Evolutionary conservation across 92 coral and sea anemone species (phyloP).

Genomic region (Epizoanthus fatuus): DNA sequence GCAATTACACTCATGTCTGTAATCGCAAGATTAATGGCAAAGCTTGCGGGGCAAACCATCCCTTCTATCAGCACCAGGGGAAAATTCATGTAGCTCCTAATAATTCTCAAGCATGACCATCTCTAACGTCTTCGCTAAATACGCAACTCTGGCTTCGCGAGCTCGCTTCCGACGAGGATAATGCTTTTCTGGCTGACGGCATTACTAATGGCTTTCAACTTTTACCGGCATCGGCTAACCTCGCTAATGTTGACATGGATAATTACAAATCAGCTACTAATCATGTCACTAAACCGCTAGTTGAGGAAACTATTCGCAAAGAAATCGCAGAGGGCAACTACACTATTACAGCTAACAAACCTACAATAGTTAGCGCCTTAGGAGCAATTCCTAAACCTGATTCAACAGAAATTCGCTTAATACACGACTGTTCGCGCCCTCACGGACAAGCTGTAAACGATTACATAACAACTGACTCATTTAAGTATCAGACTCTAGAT

Average conservation of each 20-base stretch:
- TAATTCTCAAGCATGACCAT: background rate
- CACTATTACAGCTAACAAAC: conserved; percentile 37
- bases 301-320: conserved; percentile 49
- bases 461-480: conserved; percentile 29
- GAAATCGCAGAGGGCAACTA: conserved; percentile 57
- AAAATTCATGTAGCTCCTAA: background rate
- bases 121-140: background rate
- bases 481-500: conserved; percentile 40
- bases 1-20: conserved; percentile 12
- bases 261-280: conserved; percentile 68
- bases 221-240: background rate
- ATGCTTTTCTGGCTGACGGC: conserved; percentile 45
- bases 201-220: conserved; percentile 51
- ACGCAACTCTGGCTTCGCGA: conserved; percentile 8
- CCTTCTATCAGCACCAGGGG: background rate
- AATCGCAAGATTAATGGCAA: conserved; percentile 6
- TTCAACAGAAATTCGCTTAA: conserved; percentile 34
- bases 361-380: conserved; percentile 56
- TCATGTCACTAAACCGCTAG: background rate
- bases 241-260: conserved; percentile 21
- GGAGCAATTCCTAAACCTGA: conserved; percentile 68
- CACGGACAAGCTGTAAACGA: conserved; percentile 55
- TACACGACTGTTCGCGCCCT: conserved; percentile 63
- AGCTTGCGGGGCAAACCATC: background rate
- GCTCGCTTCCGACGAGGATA: conserved; percentile 43